These are phyloP conservation scores for Mythimna loreyi DNA, from an alignment of 2,888 invertebrate species.

Conservation along the genomic window DNA sequence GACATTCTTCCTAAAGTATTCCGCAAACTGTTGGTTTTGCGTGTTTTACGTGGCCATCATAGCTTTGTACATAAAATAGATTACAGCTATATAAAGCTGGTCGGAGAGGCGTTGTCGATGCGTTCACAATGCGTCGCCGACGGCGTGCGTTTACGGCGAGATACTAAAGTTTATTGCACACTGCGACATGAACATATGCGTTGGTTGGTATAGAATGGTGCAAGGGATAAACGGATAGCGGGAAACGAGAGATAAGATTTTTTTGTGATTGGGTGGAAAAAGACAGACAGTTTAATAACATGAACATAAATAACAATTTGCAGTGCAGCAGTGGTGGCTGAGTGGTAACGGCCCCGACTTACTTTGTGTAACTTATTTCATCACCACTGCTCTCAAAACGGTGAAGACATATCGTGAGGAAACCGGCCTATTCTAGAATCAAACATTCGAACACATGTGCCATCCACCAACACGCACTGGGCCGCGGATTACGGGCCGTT, in stretches of 20 bases:
- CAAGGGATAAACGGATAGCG: constrained; percentile 18
- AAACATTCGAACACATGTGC: too few relatives aligned
- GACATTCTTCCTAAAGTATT: constrained; percentile 44
- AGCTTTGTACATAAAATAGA: constrained; percentile 71
- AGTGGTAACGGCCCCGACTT: too few relatives aligned
- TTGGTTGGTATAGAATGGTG: constrained; percentile 39
- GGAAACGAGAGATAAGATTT: neutral
- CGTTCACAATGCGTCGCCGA: constrained; percentile 74
- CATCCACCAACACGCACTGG: too few relatives aligned
- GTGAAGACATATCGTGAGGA: too few relatives aligned
- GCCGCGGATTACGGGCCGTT: too few relatives aligned
- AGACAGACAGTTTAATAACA: too few relatives aligned
- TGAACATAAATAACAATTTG: too few relatives aligned
- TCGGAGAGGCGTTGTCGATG: constrained; percentile 67
- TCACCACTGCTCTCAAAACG: too few relatives aligned
- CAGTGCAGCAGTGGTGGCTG: too few relatives aligned
- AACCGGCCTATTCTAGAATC: too few relatives aligned
- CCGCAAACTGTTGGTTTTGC: constrained; percentile 53
- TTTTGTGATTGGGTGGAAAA: neutral
- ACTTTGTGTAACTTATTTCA: too few relatives aligned
- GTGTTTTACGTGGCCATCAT: constrained; percentile 59
- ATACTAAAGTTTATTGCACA: constrained; percentile 82
- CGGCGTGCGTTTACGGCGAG: constrained; percentile 73
- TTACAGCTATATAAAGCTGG: constrained; percentile 64
- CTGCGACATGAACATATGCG: constrained; percentile 68